Conservation (phyloP, 2,888 invertebrate genomes). For the Dolichopus griseipennis region DNA sequence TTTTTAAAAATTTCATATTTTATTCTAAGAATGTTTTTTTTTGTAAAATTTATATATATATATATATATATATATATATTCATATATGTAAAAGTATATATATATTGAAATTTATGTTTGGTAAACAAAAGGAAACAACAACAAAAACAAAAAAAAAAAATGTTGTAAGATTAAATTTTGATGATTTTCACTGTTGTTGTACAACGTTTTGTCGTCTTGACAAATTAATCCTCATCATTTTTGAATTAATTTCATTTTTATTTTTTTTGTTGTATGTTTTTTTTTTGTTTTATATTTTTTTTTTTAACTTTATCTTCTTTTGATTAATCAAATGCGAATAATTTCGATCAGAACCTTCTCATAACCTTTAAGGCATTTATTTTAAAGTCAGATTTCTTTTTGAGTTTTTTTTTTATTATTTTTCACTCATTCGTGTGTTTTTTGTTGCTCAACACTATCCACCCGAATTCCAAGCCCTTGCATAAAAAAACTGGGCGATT, state of each 20-base stretch:
- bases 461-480: too few species aligned
- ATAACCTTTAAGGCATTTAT: background rate
- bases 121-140: background rate
- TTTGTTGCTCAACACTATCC: too few species aligned
- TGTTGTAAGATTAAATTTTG: background rate
- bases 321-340: conserved; percentile 6
- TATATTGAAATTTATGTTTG: too few species aligned
- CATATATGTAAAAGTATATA: too few species aligned
- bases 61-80: too few species aligned
- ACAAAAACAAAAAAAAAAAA: background rate
- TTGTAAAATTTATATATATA: too few species aligned
- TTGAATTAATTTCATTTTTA: conserved; percentile 34
- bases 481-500: too few species aligned
- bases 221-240: conserved; percentile 41
- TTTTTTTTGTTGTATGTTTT: background rate
- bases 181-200: background rate
- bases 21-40: background rate
- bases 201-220: conserved; percentile 25
- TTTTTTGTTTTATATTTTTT: background rate
- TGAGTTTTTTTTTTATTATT: too few species aligned
- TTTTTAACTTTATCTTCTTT: background rate
- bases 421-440: too few species aligned
- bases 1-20: too few species aligned
- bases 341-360: background rate
- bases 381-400: background rate